Evolutionary conservation across 1,140 invertebrate genomes (phyloP).

Genomic region (Drosophila simulans): DNA sequence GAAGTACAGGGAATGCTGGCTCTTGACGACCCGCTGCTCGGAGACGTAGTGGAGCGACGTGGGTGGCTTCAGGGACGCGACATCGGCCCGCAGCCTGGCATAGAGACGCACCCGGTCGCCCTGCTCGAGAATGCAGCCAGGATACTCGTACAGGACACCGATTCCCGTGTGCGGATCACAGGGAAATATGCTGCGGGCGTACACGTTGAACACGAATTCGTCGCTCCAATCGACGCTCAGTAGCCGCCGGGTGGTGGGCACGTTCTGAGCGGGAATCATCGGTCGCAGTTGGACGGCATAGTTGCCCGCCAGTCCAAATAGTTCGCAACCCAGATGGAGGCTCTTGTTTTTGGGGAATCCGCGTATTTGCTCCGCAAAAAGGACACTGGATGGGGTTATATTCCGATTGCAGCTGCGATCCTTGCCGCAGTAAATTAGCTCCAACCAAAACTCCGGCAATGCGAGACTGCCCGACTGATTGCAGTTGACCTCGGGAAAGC

Average conservation of each 20-base stretch:
- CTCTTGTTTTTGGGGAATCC: slow-evolving; percentile 89
- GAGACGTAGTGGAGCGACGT: slow-evolving; percentile 88
- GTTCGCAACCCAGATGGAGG: slow-evolving; percentile 89
- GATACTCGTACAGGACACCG: slow-evolving; percentile 92
- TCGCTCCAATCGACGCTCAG: slow-evolving; percentile 92
- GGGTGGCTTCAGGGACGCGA: slow-evolving; percentile 87
- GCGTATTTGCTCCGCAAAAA: slow-evolving; percentile 89
- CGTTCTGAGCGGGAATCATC: slow-evolving; percentile 85
- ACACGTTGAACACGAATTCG: slow-evolving; percentile 92
- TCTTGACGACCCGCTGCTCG: slow-evolving; percentile 87
- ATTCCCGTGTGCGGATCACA: slow-evolving; percentile 89
- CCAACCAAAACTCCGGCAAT: slow-evolving; percentile 89
- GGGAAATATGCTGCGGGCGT: slow-evolving; percentile 91
- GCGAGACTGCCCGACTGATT: slow-evolving; percentile 84
- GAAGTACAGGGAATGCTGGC: slow-evolving; percentile 90
- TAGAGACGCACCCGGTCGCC: slow-evolving; percentile 91
- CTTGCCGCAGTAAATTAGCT: slow-evolving; percentile 91
- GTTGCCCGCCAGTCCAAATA: slow-evolving; percentile 91
- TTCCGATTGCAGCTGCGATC: slow-evolving; percentile 84
- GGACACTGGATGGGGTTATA: slow-evolving; percentile 85
- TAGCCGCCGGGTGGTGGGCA: slow-evolving; percentile 87
- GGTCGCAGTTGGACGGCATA: slow-evolving; percentile 89
- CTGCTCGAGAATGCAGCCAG: slow-evolving; percentile 89
- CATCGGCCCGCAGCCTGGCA: slow-evolving; percentile 88
- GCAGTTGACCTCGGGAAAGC: slow-evolving; percentile 90